These are phyloP conservation scores for Zaprionus ghesquierei DNA, from an alignment of 1,140 invertebrate genomes.

Conservation along the genomic window DNA sequence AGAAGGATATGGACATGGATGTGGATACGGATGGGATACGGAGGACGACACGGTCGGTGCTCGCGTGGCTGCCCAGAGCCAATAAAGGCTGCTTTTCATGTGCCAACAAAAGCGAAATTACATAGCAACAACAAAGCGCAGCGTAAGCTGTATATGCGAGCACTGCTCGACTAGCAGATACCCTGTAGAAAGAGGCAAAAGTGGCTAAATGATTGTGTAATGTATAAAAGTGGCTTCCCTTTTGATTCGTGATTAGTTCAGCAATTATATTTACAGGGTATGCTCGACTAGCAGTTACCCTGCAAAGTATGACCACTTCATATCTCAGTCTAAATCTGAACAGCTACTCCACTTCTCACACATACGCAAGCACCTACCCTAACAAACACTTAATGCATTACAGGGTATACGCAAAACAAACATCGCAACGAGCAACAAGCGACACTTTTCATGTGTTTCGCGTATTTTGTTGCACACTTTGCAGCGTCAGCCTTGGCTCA, in stretches of 20 bases:
- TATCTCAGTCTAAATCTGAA: background rate
- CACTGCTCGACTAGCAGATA: background rate
- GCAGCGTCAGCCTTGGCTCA: slow-evolving; percentile 8
- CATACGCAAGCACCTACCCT: background rate
- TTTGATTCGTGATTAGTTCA: background rate
- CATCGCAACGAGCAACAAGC: background rate
- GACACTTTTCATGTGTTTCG: slow-evolving; percentile 14
- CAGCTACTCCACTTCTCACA: background rate
- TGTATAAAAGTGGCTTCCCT: too few species aligned
- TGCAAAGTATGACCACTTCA: background rate
- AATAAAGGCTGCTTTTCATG: slow-evolving; percentile 26
- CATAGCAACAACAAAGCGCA: background rate
- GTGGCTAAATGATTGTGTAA: too few species aligned
- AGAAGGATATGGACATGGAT: background rate
- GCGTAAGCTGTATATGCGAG: background rate
- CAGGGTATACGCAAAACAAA: slow-evolving; percentile 11
- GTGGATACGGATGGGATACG: background rate
- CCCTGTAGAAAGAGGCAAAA: background rate
- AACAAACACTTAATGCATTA: background rate
- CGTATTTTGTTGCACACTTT: slow-evolving; percentile 28
- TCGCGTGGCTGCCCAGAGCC: background rate
- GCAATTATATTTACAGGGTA: background rate
- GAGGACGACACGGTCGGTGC: background rate
- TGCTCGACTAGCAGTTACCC: background rate
- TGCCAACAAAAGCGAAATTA: slow-evolving; percentile 26